Evolutionary conservation across 2,888 invertebrate species (phyloP).

Genomic region (Synanthedon andrenaeformis): DNA sequence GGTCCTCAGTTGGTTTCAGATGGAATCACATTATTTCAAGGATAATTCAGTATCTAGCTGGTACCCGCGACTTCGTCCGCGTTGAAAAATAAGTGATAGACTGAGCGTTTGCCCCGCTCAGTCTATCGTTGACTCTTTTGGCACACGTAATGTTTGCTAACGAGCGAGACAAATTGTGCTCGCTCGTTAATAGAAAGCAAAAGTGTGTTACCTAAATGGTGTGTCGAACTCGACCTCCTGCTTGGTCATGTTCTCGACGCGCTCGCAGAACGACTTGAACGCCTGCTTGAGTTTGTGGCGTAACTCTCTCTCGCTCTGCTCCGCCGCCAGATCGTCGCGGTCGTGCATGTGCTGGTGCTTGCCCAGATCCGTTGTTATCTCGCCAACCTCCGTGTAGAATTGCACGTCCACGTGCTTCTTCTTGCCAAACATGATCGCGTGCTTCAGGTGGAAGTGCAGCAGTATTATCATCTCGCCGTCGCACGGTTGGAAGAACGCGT

Average conservation of each 20-base stretch:
- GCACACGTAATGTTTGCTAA: no score
- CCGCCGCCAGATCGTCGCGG: constrained; percentile 97
- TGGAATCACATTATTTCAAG: no score
- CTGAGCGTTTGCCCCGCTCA: no score
- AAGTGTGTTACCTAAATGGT: constrained; percentile 77
- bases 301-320: constrained; percentile 97
- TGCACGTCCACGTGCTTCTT: constrained; percentile 99
- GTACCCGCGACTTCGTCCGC: no score
- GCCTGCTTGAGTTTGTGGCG: constrained; percentile 97
- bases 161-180: no score
- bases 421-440: constrained; percentile 98
- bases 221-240: constrained; percentile 98
- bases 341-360: constrained; percentile 99
- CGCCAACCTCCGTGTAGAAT: constrained; percentile 99
- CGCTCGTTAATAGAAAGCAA: neutral
- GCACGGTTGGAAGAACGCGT: constrained; percentile 99
- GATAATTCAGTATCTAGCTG: no score
- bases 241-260: constrained; percentile 95
- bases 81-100: no score
- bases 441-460: constrained; percentile 97
- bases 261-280: constrained; percentile 98
- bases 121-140: no score
- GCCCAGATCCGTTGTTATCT: constrained; percentile 98
- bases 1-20: no score
- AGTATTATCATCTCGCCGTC: constrained; percentile 99